Evolutionary conservation across 2,113 vertebrate genomes (phyloP).

Genomic region (Chloropsis hardwickii): DNA sequence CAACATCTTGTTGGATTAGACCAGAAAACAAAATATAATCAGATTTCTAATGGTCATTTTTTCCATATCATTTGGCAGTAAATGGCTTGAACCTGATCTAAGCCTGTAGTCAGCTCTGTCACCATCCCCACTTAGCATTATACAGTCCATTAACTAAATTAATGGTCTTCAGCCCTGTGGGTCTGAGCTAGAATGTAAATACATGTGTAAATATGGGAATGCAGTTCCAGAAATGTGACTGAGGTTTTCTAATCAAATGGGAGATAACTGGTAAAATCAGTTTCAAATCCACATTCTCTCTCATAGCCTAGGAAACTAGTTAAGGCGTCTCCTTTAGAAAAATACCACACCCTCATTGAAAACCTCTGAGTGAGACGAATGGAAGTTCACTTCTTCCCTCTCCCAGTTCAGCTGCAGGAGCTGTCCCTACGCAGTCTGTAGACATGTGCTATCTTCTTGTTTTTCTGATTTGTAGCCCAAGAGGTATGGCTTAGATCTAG

Average conservation of each 20-base stretch:
- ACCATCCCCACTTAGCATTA: not conserved
- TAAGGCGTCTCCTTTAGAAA: not conserved
- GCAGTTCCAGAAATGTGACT: not conserved
- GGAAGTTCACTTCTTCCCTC: not conserved
- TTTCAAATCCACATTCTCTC: not conserved
- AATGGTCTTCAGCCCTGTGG: not conserved
- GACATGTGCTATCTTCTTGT: not conserved
- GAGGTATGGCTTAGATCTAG: not conserved
- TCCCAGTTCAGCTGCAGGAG: not conserved
- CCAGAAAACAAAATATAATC: not conserved
- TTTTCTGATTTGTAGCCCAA: not conserved
- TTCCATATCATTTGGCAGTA: not conserved
- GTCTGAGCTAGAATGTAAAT: not conserved
- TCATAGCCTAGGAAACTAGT: not conserved
- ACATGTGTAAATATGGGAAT: not conserved
- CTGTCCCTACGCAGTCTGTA: not conserved
- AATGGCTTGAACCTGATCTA: not conserved
- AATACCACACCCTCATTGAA: not conserved
- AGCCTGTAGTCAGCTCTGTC: not conserved
- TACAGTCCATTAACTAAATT: not conserved
- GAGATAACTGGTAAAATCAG: not conserved
- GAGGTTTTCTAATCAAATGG: not conserved
- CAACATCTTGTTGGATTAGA: not conserved
- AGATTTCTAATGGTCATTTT: not conserved
- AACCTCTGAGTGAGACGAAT: not conserved